A percentile compares a stretch with the other conserved stretches of the same genome.
phyloP scores from a whole-genome alignment of 2,888 invertebrate genomes.

The Prosapia bicincta region DNA sequence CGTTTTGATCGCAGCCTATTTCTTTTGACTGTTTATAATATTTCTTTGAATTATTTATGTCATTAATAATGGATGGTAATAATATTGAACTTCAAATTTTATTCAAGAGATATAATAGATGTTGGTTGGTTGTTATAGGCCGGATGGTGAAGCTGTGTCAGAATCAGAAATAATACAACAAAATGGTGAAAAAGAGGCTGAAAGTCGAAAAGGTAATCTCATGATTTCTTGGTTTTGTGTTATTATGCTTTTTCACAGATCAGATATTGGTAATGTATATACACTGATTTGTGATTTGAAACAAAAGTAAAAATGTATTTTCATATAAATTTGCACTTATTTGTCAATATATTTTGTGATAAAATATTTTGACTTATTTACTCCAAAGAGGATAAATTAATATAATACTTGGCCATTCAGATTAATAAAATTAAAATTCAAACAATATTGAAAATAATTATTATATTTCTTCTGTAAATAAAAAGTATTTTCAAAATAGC shows the following conservation, averaged over 20 bases:
- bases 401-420: too few species aligned
- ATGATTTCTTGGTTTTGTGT: neutral
- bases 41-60: too few species aligned
- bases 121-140: slow-evolving; percentile 38
- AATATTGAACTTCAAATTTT: slow-evolving; percentile 13
- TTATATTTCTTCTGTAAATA: too few species aligned
- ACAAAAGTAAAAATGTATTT: neutral
- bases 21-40: too few species aligned
- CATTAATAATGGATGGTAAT: too few species aligned
- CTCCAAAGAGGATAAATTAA: too few species aligned
- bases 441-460: too few species aligned
- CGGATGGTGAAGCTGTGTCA: slow-evolving; percentile 41
- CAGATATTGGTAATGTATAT: neutral
- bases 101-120: neutral
- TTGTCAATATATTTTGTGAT: too few species aligned
- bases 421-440: too few species aligned
- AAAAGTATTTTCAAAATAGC: too few species aligned
- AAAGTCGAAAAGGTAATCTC: slow-evolving; percentile 43
- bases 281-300: neutral
- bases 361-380: too few species aligned
- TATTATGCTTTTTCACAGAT: neutral
- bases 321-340: neutral
- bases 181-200: slow-evolving; percentile 44
- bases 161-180: slow-evolving; percentile 35
- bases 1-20: too few species aligned